Evolutionary conservation across 2,113 vertebrate species (phyloP), one percentile per base, ranked within the genome.

Genomic region (Murina feae): DNA sequence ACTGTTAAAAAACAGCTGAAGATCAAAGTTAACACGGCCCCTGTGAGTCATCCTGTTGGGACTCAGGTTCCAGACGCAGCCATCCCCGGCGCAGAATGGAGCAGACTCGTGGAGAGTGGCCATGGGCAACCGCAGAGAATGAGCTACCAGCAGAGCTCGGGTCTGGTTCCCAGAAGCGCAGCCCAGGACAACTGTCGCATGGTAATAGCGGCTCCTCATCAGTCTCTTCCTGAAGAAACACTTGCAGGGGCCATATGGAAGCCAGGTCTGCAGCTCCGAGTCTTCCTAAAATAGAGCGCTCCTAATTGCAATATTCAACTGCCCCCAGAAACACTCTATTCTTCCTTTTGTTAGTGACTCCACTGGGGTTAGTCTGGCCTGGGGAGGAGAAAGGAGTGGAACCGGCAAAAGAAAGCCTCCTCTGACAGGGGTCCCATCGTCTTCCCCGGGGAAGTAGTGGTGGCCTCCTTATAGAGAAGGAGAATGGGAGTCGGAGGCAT

Each of bases 1-100:
- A 94, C 96, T 97, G 88, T 95, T 94, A 96, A 96, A 89, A 98
- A 98, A 95, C 95, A 97, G 96, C 97, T 97, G 97, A 98, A 98
- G 97, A 97, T 98, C 96, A 98, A 96, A 96, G 93, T 96, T 92
- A 95, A 96, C 91, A 90, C 55, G 60, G 94, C 86, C 95, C 80
- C 74, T 86, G 79, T 95, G 98, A 98, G 95, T 97, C 97, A 98
- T 88, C 95, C 74, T 53, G 86, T 90, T 80, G 85, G 86, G 93
- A 96, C 90, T 98, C 95, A 82, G 53, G 83, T 98, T 98, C 89
- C 44, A 97, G 96, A 93, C 92, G 81, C 69, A 95, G 65, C 90
- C 58, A 28, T 95, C 97, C 76, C 95, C 90, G 76, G 96, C 94
- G 96, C 91, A 98, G 97, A 96, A 91, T 86, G 58, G 94, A 97